A percentile compares a stretch with the other conserved stretches of the same genome.
Evolutionary conservation across 2,888 invertebrate genomes (phyloP).

Genomic region (Eristalinus sepulchralis): DNA sequence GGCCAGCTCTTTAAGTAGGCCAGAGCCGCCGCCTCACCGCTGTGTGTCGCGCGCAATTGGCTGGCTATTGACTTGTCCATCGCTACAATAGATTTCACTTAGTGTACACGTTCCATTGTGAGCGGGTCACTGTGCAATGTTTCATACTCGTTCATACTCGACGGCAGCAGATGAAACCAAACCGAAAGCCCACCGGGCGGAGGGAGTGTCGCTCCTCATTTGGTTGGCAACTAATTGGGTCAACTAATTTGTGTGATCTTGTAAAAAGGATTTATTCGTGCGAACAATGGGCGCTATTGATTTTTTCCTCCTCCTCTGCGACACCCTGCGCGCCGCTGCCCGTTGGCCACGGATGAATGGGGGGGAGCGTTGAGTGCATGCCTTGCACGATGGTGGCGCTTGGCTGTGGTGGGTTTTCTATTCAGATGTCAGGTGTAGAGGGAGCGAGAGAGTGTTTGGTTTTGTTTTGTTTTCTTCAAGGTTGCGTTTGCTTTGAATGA

Average conservation of each 20-base stretch:
- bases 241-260: slow-evolving; percentile 65
- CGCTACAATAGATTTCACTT: slow-evolving; percentile 63
- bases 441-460: not conserved
- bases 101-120: slow-evolving; percentile 23
- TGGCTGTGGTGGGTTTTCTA: not conserved
- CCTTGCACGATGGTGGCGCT: not conserved
- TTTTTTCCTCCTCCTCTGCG: slow-evolving; percentile 22
- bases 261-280: slow-evolving; percentile 60
- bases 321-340: not conserved
- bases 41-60: slow-evolving; percentile 39
- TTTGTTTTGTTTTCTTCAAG: not conserved
- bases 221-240: slow-evolving; percentile 61
- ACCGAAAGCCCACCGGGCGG: not conserved
- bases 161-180: not conserved
- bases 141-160: not conserved
- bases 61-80: slow-evolving; percentile 41
- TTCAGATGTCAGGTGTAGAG: not conserved
- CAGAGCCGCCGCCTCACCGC: slow-evolving; percentile 36
- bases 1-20: slow-evolving; percentile 48
- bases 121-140: slow-evolving; percentile 31
- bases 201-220: slow-evolving; percentile 10
- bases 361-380: slow-evolving; percentile 10
- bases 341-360: not conserved
- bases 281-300: slow-evolving; percentile 55
- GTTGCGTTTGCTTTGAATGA: not conserved